These are phyloP conservation scores for Kryptopterus vitreolus DNA, from an alignment of 2,797 vertebrate genomes.

Conservation along the genomic window DNA sequence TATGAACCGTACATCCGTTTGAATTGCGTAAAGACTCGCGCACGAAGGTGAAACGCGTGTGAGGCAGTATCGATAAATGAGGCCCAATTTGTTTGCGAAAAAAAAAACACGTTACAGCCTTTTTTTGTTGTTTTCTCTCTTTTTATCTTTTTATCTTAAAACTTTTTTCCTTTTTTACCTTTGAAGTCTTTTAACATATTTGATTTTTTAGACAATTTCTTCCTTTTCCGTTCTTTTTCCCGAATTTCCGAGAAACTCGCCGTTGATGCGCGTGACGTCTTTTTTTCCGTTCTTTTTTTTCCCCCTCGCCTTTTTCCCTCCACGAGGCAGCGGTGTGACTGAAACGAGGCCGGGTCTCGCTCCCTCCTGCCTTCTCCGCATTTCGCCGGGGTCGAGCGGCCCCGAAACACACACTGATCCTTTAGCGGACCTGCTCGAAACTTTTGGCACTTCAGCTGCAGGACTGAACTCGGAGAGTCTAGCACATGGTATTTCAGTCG, in stretches of 20 bases:
- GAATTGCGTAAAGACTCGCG: neutral
- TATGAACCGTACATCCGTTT: neutral
- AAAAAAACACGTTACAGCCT: neutral
- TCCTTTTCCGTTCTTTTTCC: too few species aligned
- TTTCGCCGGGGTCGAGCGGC: conserved; percentile 47
- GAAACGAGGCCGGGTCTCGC: conserved; percentile 62
- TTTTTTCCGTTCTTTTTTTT: neutral
- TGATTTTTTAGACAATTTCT: too few species aligned
- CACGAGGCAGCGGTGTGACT: conserved; percentile 72
- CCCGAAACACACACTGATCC: conserved; percentile 44
- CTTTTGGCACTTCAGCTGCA: conserved; percentile 80
- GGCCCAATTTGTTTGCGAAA: neutral
- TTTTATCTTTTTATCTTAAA: neutral
- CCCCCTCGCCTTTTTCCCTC: neutral
- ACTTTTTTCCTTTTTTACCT: neutral
- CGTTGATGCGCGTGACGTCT: neutral
- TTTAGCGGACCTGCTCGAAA: conserved; percentile 64
- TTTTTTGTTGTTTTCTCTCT: neutral
- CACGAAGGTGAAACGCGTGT: neutral
- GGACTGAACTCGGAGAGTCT: conserved; percentile 71
- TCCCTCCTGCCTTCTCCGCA: conserved; percentile 47
- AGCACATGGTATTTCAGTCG: conserved; percentile 69
- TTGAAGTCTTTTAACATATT: too few species aligned
- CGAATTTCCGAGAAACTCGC: too few species aligned
- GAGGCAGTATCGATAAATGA: neutral